Evolutionary conservation across 2,888 invertebrate genomes (phyloP).

Genomic region (Drosophila rubida): DNA sequence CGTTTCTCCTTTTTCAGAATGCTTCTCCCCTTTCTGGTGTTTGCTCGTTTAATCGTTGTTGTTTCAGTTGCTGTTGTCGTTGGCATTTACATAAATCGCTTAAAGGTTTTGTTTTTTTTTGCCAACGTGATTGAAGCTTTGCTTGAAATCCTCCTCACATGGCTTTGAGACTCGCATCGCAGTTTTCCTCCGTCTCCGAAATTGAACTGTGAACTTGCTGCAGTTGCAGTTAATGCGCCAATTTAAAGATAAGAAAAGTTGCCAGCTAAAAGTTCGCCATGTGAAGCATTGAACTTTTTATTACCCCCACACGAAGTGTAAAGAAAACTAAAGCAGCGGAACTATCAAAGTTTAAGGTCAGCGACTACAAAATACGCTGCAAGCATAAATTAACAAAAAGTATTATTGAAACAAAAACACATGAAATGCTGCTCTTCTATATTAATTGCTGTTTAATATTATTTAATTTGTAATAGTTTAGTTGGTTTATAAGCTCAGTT

Average conservation of each 20-base stretch:
- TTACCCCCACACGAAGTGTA: conserved; percentile 19
- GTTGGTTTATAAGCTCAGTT: background rate
- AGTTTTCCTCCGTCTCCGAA: conserved; percentile 1
- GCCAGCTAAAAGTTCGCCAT: conserved; percentile 54
- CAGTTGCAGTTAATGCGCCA: conserved; percentile 65
- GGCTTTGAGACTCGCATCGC: background rate
- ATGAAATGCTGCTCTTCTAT: background rate
- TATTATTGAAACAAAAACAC: no score
- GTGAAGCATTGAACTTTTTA: conserved; percentile 43
- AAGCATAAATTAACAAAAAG: background rate
- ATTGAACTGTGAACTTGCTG: conserved; percentile 20
- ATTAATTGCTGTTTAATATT: background rate
- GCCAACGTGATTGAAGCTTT: conserved; percentile 70
- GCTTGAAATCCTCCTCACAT: conserved; percentile 52
- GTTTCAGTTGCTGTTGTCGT: conserved; percentile 25
- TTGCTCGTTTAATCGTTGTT: conserved; percentile 19
- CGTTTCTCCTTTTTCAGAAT: conserved; percentile 72
- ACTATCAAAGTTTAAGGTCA: background rate
- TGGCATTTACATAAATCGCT: conserved; percentile 62
- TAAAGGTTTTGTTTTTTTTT: conserved; percentile 33
- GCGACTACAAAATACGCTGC: background rate
- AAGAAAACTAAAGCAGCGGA: conserved; percentile 27
- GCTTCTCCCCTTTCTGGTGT: conserved; percentile 42
- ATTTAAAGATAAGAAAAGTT: conserved; percentile 63
- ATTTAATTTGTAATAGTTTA: background rate